Evolutionary conservation across 2,113 vertebrate genomes (phyloP), one percentile per base, ranked within the genome.

Genomic region (Callipepla californica): DNA sequence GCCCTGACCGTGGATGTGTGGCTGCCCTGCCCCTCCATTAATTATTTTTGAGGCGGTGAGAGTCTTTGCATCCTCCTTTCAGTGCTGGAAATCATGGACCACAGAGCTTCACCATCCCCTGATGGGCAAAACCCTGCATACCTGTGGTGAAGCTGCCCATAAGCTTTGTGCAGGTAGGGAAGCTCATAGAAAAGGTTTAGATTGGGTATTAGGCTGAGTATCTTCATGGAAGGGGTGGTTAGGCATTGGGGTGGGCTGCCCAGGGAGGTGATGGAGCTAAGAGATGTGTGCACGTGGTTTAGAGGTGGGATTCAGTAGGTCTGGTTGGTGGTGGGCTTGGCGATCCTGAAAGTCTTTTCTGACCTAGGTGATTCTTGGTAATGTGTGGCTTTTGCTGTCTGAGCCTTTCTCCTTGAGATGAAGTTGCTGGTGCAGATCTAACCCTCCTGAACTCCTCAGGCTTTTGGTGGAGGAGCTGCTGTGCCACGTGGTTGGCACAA

Each of bases 1-100:
- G 42, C 19, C 44, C 11, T 92, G 7, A 1, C 22, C 5, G 0
- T 0, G 30, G 55, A 32, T 58, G 32, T 58, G 0, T 26, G 45
- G 30, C 51, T 0, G 2, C 72, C 88, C 36, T 36, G 25, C 65
- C 59, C 34, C 51, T 20, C 34, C 2, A 1, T 69, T 62, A 40
- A 38, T 77, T 48, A 19, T 21, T 80, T 86, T 80, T 45, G 66
- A 86, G 36, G 38, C 28, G 50, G 45, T 1, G 3, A 21, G 12
- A 17, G 8, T 77, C 25, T 66, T 47, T n/a, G 14, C 30, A 26
- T 68, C n/a, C 30, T 70, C 86, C 44, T 32, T 38, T 1, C 7
- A 68, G 38, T 28, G 11, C 38, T 72, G 69, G 53, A 50, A 48
- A 53, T 82, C 3, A 55, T 0, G 11, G 59, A 2, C 0, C 40